These are phyloP conservation scores for Peromyscus attwateri DNA, from an alignment of 2,797 vertebrate genomes.

Conservation along the genomic window DNA sequence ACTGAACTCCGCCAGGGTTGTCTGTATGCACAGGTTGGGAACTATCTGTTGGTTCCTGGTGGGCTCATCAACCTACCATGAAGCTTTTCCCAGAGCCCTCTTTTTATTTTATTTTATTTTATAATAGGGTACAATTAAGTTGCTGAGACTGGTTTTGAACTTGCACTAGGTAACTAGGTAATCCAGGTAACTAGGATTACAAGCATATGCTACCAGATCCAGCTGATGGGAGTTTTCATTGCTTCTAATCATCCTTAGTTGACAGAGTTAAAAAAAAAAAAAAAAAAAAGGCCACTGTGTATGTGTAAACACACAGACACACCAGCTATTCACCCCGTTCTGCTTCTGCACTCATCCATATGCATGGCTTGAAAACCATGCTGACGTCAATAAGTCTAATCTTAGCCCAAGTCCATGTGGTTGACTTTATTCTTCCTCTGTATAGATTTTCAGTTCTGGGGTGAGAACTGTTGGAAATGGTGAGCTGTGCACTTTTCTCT, in stretches of 20 bases:
- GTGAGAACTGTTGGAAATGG: not conserved
- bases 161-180: not conserved
- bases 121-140: not conserved
- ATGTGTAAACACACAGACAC: not conserved
- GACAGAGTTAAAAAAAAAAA: not conserved
- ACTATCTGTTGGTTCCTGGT: not conserved
- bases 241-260: not conserved
- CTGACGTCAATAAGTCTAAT: not conserved
- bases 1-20: not conserved
- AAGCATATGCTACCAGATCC: not conserved
- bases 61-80: not conserved
- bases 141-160: not conserved
- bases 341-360: not conserved
- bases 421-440: not conserved
- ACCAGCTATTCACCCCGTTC: not conserved
- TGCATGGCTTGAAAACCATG: not conserved
- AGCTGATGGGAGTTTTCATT: not conserved
- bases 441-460: not conserved
- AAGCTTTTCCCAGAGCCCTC: not conserved
- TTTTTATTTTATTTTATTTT: not conserved
- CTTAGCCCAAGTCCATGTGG: not conserved
- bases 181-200: not conserved
- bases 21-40: no score
- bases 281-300: not conserved
- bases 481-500: not conserved